Percentiles rank a stretch among this genome's conserved stretches.
These are phyloP conservation scores for Calycopis cecrops DNA, from an alignment of 1,140 invertebrate genomes.

Conservation along the genomic window DNA sequence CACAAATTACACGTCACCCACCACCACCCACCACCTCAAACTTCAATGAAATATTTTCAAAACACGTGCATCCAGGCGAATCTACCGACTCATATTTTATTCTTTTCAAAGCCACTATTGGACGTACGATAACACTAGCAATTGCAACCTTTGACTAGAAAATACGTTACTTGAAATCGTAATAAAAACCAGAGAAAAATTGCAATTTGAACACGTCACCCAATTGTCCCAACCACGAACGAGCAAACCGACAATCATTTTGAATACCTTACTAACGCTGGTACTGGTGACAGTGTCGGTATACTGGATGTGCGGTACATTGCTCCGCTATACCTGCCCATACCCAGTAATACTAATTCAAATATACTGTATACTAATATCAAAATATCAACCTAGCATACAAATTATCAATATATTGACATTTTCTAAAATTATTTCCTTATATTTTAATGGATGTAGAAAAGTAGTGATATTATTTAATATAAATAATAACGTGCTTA, in stretches of 20 bases:
- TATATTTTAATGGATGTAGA: no score
- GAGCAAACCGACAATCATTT: conserved; percentile 43
- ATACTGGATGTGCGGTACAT: conserved; percentile 92
- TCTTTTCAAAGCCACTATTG: neutral
- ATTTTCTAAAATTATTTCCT: no score
- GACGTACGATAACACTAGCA: neutral
- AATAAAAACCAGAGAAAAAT: conserved; percentile 28
- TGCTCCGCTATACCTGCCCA: conserved; percentile 76
- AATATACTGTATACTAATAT: conserved; percentile 1
- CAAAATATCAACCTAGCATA: no score
- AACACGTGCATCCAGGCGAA: neutral
- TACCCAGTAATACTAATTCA: conserved; percentile 37
- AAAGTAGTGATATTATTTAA: no score
- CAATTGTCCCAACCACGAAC: conserved; percentile 40
- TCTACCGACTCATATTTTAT: neutral
- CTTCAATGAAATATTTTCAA: neutral
- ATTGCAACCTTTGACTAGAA: conserved; percentile 3
- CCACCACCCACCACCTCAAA: conserved; percentile 19
- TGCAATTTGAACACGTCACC: conserved; percentile 33
- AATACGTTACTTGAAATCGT: neutral
- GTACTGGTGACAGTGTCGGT: conserved; percentile 85
- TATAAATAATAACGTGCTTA: no score
- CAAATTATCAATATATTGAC: no score
- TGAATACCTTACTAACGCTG: conserved; percentile 86
- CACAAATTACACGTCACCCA: neutral